Evolutionary conservation across 2,113 vertebrate genomes (phyloP).

Genomic region (Catagonus wagneri): DNA sequence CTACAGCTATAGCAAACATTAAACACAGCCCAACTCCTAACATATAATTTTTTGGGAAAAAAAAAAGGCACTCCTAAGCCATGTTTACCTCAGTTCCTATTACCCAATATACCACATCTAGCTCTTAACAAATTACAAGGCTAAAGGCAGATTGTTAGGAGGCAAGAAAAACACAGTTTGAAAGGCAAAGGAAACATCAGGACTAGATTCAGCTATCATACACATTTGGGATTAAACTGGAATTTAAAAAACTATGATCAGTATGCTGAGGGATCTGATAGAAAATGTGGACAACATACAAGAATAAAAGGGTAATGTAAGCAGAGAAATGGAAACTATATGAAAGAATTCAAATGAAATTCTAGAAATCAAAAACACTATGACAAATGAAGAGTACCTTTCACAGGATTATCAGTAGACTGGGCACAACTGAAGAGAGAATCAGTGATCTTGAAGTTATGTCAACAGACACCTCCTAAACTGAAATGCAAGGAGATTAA

Average conservation of each 20-base stretch:
- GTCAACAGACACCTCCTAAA: not conserved
- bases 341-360: not conserved
- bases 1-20: not conserved
- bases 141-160: not conserved
- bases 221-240: not conserved
- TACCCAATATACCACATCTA: not conserved
- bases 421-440: not conserved
- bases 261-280: not conserved
- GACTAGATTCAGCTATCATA: not conserved
- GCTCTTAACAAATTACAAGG: not conserved
- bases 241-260: constrained; percentile 35
- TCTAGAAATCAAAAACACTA: constrained; percentile 17
- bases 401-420: not conserved
- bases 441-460: not conserved
- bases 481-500: not conserved
- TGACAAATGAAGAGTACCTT: not conserved
- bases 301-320: not conserved
- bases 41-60: not conserved
- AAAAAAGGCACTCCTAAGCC: not conserved
- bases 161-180: constrained; percentile 1
- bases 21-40: not conserved
- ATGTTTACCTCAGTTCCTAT: not conserved
- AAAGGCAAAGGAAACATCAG: not conserved
- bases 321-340: not conserved
- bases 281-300: not conserved